These are phyloP conservation scores for Drosophila cyrtoloma DNA, from an alignment of 2,888 invertebrate genomes.

Conservation along the genomic window DNA sequence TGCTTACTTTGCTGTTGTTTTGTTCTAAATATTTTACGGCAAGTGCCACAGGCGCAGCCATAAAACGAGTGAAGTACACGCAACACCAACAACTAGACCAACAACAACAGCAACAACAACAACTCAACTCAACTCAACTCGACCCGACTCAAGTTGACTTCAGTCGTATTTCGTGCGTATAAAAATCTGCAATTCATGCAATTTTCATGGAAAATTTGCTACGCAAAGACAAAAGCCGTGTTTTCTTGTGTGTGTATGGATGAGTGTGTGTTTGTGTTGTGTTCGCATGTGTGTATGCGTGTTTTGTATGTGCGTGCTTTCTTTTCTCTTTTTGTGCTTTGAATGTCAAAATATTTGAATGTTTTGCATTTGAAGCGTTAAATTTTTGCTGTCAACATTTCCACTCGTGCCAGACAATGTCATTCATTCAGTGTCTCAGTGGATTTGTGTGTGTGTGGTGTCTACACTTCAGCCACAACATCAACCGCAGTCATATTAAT, in stretches of 20 bases:
- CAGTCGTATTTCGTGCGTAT: constrained; percentile 74
- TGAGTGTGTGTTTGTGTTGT: constrained; percentile 4
- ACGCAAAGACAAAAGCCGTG: constrained; percentile 46
- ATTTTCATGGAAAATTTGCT: constrained; percentile 80
- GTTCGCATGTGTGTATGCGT: constrained; percentile 8
- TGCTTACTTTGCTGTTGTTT: constrained; percentile 26
- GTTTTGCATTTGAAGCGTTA: constrained; percentile 80
- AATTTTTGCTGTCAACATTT: constrained; percentile 77
- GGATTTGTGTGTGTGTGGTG: constrained; percentile 3
- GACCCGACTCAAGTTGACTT: constrained; percentile 27
- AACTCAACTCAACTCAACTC: constrained; percentile 31
- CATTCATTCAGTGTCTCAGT: constrained; percentile 27
- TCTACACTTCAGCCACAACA: constrained; percentile 8
- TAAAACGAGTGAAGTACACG: constrained; percentile 74
- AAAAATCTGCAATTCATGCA: constrained; percentile 81
- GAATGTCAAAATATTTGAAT: constrained; percentile 80
- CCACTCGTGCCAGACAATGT: constrained; percentile 42
- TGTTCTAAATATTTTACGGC: constrained; percentile 38
- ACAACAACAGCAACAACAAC: constrained; percentile 12
- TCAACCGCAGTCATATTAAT: constrained; percentile 56
- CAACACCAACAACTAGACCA: constrained; percentile 45
- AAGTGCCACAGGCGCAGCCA: constrained; percentile 59
- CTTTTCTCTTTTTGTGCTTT: constrained; percentile 53
- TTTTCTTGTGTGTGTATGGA: not conserved
- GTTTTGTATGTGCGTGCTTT: constrained; percentile 10